A percentile compares a stretch with the other conserved stretches of the same genome.
Evolutionary conservation across 2,888 invertebrate species (phyloP).

Genomic region (Polia nebulosa): DNA sequence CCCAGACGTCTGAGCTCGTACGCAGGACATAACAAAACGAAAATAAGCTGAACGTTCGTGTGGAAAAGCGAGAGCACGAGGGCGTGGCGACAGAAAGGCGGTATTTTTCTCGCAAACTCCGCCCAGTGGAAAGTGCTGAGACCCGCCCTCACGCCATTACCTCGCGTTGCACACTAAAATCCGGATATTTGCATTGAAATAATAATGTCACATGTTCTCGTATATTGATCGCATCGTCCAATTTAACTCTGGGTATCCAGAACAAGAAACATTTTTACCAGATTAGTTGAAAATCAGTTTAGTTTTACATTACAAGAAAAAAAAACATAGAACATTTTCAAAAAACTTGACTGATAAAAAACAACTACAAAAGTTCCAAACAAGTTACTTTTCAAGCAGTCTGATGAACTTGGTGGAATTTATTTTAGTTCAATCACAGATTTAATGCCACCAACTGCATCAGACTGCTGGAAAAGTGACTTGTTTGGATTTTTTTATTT

Average conservation of each 20-base stretch:
- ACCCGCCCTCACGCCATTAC: conserved; percentile 85
- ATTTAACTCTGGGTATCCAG: conserved; percentile 6
- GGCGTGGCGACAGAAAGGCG: conserved; percentile 88
- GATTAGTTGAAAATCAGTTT: not conserved
- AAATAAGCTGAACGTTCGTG: conserved; percentile 77
- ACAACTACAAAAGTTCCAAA: too few relatives aligned
- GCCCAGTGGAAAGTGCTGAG: conserved; percentile 83
- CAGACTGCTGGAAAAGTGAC: too few relatives aligned
- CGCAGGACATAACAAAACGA: conserved; percentile 67
- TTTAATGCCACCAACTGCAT: too few relatives aligned
- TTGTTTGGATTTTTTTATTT: too few relatives aligned
- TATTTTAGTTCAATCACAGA: too few relatives aligned
- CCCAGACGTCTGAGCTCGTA: conserved; percentile 44
- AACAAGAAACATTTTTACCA: not conserved
- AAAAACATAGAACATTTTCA: too few relatives aligned
- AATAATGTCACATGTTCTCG: conserved; percentile 39
- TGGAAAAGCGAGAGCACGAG: conserved; percentile 72
- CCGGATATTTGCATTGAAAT: conserved; percentile 51
- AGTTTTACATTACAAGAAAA: too few relatives aligned
- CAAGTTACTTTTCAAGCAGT: too few relatives aligned
- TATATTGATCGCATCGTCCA: conserved; percentile 24
- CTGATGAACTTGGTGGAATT: too few relatives aligned
- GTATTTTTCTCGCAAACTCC: conserved; percentile 86
- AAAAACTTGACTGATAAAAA: too few relatives aligned
- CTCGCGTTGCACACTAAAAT: conserved; percentile 63